These are phyloP conservation scores for Acanthurus tractus DNA, from an alignment of 2,797 vertebrate genomes.

Conservation along the genomic window DNA sequence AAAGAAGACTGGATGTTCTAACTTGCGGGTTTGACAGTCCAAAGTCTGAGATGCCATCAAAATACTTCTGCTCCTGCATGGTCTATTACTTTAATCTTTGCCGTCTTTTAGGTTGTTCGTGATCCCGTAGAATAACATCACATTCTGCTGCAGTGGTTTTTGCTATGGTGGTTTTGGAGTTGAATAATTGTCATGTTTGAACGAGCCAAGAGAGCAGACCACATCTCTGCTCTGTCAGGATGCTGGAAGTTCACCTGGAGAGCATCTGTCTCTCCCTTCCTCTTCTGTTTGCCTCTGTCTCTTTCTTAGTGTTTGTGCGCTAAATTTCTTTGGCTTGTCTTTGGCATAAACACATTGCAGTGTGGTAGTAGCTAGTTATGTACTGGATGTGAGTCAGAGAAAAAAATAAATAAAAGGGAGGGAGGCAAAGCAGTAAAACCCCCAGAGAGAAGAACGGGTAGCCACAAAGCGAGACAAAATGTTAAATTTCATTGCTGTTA, in stretches of 20 bases:
- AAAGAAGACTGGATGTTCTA: conserved; percentile 10
- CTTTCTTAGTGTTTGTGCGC: conserved; percentile 50
- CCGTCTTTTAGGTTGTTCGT: neutral
- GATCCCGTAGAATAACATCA: conserved; percentile 41
- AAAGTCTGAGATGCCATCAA: neutral
- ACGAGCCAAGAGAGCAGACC: conserved; percentile 58
- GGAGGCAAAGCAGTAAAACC: conserved; percentile 17
- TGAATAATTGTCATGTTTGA: conserved; percentile 61
- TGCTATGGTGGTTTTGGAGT: conserved; percentile 32
- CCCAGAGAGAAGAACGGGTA: neutral
- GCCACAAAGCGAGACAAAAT: conserved; percentile 7
- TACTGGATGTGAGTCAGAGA: conserved; percentile 51
- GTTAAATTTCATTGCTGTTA: conserved; percentile 24
- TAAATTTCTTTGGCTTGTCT: conserved; percentile 66
- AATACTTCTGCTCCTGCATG: neutral
- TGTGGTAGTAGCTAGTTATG: conserved; percentile 67
- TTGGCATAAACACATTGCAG: conserved; percentile 69
- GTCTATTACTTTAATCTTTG: neutral
- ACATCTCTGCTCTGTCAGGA: conserved; percentile 53
- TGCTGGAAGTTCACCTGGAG: conserved; percentile 64
- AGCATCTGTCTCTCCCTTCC: conserved; percentile 41
- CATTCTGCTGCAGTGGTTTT: conserved; percentile 34
- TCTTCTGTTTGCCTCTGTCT: neutral
- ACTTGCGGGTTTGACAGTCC: neutral
- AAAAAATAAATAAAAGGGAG: conserved; percentile 17